Evolutionary conservation across 2,797 vertebrate species (phyloP).

Genomic region (Spea hammondii): DNA sequence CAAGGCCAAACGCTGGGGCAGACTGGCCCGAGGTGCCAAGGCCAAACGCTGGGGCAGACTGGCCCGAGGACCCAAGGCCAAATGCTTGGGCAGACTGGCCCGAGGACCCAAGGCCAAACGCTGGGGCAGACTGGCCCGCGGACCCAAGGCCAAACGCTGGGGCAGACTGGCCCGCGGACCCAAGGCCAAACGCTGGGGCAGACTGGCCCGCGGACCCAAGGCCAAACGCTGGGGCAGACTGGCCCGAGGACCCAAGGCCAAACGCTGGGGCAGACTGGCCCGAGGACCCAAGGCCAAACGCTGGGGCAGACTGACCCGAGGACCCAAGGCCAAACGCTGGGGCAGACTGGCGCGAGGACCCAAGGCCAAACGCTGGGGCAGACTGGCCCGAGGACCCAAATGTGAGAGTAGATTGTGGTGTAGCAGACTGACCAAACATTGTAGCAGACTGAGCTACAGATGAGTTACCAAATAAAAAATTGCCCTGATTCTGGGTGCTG

Average conservation of each 20-base stretch:
- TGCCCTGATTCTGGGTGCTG: background rate
- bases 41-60: too few relatives aligned
- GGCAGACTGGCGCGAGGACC: background rate
- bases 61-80: too few relatives aligned
- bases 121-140: background rate
- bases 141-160: constrained; percentile 21
- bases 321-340: constrained; percentile 18
- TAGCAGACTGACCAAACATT: constrained; percentile 17
- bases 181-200: constrained; percentile 16
- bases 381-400: constrained; percentile 10
- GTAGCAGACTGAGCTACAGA: constrained; percentile 9
- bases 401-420: background rate
- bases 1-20: too few relatives aligned
- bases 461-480: constrained; percentile 22
- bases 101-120: background rate
- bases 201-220: background rate
- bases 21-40: too few relatives aligned
- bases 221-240: constrained; percentile 19
- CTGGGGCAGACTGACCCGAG: background rate
- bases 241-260: constrained; percentile 18
- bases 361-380: constrained; percentile 21
- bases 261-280: constrained; percentile 1
- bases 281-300: background rate
- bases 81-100: too few relatives aligned
- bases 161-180: background rate